Base-by-base conservation (phyloP, 2,113 vertebrate species). In the Climacteris rufus region DNA sequence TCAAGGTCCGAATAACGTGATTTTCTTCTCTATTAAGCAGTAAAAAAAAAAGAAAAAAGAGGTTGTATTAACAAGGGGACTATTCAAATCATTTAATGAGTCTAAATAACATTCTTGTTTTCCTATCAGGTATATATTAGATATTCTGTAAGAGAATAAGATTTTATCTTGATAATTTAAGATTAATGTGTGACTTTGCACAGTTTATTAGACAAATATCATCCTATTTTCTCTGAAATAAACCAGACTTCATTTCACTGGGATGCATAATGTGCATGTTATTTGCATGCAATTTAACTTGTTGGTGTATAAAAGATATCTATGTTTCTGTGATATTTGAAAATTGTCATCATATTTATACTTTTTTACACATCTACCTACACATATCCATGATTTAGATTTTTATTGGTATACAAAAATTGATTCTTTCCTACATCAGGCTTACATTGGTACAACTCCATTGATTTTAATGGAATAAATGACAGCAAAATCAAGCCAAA, bases 1-100 rank as follows among this genome's bases (percentile, higher is more conserved):
- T 99, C 99, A 98, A 99, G 98, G 98, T 99, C 99, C 92, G 99
- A 99, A 97, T 99, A 99, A 96, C 99, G 98, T 86, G 99, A 99
- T 98, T 99, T 99, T 98, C 99, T 98, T 99, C 99, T 99, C 99
- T 99, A 98, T 98, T 96, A 97, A 97, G 83, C 92, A 87, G 95
- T 95, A 74, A 92, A 75, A 92, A 97, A 97, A 96, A 97, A 96
- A 96, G 94, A 98, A 98, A 97, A 59, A 91, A 97, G 87, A 95
- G 91, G 89, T 91, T 91, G 87, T 57, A 98, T 97, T 97, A 98
- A 97, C 95, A 90, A 97, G 85, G 96, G 93, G 57, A 95, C 97
- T 96, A 89, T 74, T 97, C 40, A 85, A 96, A 94, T 90, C 40
- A 89, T 82, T 64, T 93, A 80, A 91, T 71, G 89, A 94, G 53